Evolutionary conservation across 2,113 vertebrate genomes (phyloP).

Genomic region (Seriola aureovittata): DNA sequence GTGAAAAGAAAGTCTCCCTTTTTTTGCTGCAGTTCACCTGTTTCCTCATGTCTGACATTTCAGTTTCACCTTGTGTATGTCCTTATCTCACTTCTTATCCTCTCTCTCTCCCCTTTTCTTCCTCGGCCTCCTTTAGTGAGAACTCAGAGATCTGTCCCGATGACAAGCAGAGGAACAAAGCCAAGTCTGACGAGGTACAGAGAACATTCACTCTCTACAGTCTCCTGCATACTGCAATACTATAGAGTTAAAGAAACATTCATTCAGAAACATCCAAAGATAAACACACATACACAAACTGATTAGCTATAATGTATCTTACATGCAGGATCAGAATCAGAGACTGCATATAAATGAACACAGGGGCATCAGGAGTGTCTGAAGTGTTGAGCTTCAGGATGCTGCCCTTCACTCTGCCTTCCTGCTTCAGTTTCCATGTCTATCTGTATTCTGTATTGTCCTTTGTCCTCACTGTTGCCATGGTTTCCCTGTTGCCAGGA

Average conservation of each 20-base stretch:
- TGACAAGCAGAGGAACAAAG: constrained; percentile 90
- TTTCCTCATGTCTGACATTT: constrained; percentile 54
- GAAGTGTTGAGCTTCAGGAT: not conserved
- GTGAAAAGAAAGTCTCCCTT: not conserved
- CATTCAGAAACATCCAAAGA: not conserved
- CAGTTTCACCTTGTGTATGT: constrained; percentile 35
- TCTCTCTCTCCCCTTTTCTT: not conserved
- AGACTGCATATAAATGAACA: not conserved
- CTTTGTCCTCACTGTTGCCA: constrained; percentile 74
- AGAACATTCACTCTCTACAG: not conserved
- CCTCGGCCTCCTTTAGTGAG: constrained; percentile 83
- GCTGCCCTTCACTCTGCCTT: not conserved
- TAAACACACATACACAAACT: not conserved
- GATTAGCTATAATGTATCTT: no score
- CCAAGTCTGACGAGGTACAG: constrained; percentile 86
- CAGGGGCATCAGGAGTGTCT: not conserved
- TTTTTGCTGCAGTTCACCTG: constrained; percentile 43
- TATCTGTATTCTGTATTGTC: constrained; percentile 45
- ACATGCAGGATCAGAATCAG: not conserved
- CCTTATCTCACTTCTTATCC: constrained; percentile 18
- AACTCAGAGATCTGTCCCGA: constrained; percentile 83
- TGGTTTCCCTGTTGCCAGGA: constrained; percentile 87
- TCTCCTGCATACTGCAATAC: not conserved
- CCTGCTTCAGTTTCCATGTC: constrained; percentile 34
- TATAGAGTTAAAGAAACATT: not conserved